Evolutionary conservation across 2,797 vertebrate species (phyloP).

Genomic region (Dryobates pubescens): DNA sequence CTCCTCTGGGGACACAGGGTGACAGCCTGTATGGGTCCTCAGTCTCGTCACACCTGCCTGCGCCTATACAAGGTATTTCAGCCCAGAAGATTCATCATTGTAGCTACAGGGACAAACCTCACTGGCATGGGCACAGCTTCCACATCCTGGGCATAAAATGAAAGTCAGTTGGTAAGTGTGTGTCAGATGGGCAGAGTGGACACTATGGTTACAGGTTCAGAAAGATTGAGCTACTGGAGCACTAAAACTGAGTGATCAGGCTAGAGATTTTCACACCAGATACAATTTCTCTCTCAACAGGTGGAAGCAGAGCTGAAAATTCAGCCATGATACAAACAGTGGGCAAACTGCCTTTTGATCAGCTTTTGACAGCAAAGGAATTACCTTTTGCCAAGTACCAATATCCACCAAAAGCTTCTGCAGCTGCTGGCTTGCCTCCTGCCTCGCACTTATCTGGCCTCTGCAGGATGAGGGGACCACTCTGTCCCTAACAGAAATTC

Average conservation of each 20-base stretch:
- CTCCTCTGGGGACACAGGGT: background rate
- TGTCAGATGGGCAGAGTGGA: background rate
- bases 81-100: background rate
- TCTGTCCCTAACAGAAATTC: background rate
- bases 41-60: background rate
- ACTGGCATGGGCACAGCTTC: background rate
- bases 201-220: rapidly evolving
- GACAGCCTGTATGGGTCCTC: background rate
- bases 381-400: background rate
- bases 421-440: background rate
- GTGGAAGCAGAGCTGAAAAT: background rate
- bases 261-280: background rate
- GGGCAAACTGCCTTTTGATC: background rate
- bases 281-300: background rate
- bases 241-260: background rate
- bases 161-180: rapidly evolving
- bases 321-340: background rate
- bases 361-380: background rate
- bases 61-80: background rate
- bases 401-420: background rate
- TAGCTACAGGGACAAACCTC: background rate
- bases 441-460: background rate
- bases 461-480: background rate
- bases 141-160: background rate
- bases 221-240: background rate